Evolutionary conservation across 2,797 vertebrate species (phyloP).

Genomic region (Rhinophrynus dorsalis): DNA sequence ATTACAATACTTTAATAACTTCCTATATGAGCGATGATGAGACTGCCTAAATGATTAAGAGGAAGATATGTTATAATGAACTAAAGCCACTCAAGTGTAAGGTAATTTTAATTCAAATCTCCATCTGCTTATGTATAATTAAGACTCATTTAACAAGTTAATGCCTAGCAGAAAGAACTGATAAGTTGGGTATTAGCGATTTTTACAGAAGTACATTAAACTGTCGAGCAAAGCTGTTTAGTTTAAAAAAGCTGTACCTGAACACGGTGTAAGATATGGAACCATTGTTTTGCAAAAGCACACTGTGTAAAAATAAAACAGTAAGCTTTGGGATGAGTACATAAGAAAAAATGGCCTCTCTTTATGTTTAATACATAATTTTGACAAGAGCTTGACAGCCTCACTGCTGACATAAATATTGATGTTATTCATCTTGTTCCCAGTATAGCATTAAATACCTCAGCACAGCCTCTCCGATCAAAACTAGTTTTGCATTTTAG

Average conservation of each 20-base stretch:
- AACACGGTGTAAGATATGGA: slow-evolving; percentile 52
- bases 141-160: slow-evolving; percentile 87
- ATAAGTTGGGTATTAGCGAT: slow-evolving; percentile 75
- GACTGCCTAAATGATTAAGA: slow-evolving; percentile 86
- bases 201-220: slow-evolving; percentile 78
- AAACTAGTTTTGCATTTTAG: slow-evolving; percentile 62
- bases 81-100: slow-evolving; percentile 86
- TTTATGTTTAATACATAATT: slow-evolving; percentile 55
- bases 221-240: slow-evolving; percentile 65
- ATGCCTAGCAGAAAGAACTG: slow-evolving; percentile 75
- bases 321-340: slow-evolving; percentile 7
- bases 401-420: slow-evolving; percentile 68
- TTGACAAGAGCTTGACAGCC: slow-evolving; percentile 52
- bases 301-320: slow-evolving; percentile 43
- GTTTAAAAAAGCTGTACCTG: slow-evolving; percentile 68
- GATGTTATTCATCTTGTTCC: slow-evolving; percentile 54
- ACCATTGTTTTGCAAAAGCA: slow-evolving; percentile 59
- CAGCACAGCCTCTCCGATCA: slow-evolving; percentile 47
- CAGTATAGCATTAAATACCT: slow-evolving; percentile 53
- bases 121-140: slow-evolving; percentile 86
- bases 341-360: neutral
- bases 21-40: slow-evolving; percentile 78
- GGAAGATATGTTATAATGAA: slow-evolving; percentile 88
- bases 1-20: slow-evolving; percentile 77
- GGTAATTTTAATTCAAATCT: slow-evolving; percentile 93